Evolutionary conservation across 2,797 vertebrate genomes (phyloP), one percentile per base, ranked within the genome.

Genomic region (Tangara arthus): DNA sequence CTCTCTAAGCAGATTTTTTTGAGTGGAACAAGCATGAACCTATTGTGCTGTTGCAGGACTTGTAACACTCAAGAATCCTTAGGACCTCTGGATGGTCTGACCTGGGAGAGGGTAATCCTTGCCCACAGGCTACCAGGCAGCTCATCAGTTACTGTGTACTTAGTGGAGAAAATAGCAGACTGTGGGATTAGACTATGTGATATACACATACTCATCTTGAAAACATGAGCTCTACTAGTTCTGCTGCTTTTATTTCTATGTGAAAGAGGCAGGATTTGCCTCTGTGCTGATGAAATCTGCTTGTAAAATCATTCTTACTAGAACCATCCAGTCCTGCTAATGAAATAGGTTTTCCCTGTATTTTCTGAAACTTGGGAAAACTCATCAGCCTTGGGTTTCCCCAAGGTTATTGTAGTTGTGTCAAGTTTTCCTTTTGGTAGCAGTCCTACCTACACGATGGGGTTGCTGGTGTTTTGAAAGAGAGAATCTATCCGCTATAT

Each of bases 101-200:
- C 12, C 37, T 59, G 15, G 30, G 35, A 75, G 20, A 50, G 56
- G 17, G 15, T 9, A 78, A 37, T 49, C 30, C n/a, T 72, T 77
- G 17, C 39, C 32, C 50, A 30, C 23, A 63, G 28, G 6, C 57
- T 89, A 15, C 27, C 47, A 34, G 35, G 5, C 32, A 89, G 11
- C 18, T 78, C 32, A 21, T n/a, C 16, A 15, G 3, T 44, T 68
- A 19, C 50, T 69, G 37, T 49, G 20, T 37, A 28, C 1, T 8
- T 17, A 11, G 15, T 30, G 34, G 39, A 37, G 79, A 49, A 82
- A 72, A 30, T 8, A 68, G 35, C 11, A 19, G 23, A 80, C 6
- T 1, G 0, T n/a, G n/a, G 14, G 14, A n/a, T 21, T 15, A 65
- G 65, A 32, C 1, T 3, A 8, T 34, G 34, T 37, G 34, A 30